These are phyloP conservation scores for Axea sp. DNA, from an alignment of 2,888 invertebrate species.

Conservation along the genomic window DNA sequence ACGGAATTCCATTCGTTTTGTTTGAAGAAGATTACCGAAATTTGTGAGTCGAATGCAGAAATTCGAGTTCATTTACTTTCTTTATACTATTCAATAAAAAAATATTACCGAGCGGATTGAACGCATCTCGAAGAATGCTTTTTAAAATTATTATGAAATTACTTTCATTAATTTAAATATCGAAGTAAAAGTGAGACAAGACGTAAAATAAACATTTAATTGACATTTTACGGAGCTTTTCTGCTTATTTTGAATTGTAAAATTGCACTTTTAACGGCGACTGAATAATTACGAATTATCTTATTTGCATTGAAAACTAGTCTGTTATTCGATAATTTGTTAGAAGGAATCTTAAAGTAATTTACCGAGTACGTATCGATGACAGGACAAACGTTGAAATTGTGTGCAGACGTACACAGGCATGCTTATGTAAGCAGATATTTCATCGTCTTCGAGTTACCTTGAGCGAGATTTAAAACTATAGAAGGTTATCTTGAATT, in stretches of 20 bases:
- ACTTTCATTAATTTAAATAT: too few relatives aligned
- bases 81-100: too few relatives aligned
- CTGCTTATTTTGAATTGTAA: not conserved
- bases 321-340: slow-evolving; percentile 22
- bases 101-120: too few relatives aligned
- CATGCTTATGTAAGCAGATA: slow-evolving; percentile 30
- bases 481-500: slow-evolving; percentile 51
- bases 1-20: slow-evolving; percentile 20
- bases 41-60: slow-evolving; percentile 1
- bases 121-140: not conserved
- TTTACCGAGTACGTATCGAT: slow-evolving; percentile 21
- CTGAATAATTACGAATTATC: slow-evolving; percentile 30
- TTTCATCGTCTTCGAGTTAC: slow-evolving; percentile 28
- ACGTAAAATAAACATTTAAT: too few relatives aligned
- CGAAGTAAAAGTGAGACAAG: too few relatives aligned
- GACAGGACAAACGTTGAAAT: slow-evolving; percentile 30
- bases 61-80: too few relatives aligned
- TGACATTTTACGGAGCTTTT: too few relatives aligned
- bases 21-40: slow-evolving; percentile 31
- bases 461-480: slow-evolving; percentile 53
- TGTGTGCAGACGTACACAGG: slow-evolving; percentile 6
- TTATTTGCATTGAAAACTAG: slow-evolving; percentile 23
- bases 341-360: slow-evolving; percentile 11
- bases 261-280: not conserved
- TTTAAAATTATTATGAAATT: too few relatives aligned